Conservation (phyloP, 1,140 invertebrate genomes). For the Pentalonia nigronervosa region DNA sequence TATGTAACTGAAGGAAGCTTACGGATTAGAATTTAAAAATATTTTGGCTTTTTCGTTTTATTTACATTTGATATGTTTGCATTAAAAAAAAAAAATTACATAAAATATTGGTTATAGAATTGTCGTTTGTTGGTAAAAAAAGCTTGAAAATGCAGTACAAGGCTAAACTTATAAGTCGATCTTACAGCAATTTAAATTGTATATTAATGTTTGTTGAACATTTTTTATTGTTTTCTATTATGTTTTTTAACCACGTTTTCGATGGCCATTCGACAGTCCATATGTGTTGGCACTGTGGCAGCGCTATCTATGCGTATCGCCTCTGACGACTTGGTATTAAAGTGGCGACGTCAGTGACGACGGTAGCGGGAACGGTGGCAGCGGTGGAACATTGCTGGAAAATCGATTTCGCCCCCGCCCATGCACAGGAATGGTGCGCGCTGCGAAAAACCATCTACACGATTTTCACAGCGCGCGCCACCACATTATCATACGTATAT, state of each 20-base stretch:
- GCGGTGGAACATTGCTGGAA: neutral
- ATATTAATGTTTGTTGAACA: neutral
- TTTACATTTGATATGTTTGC: too few relatives aligned
- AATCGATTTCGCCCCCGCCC: slow-evolving; percentile 43
- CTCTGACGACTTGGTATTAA: neutral
- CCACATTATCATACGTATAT: slow-evolving; percentile 32
- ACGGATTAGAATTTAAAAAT: too few relatives aligned
- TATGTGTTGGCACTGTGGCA: neutral
- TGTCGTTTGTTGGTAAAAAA: neutral
- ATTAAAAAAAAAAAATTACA: too few relatives aligned
- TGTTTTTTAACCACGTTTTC: neutral
- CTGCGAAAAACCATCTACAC: slow-evolving; percentile 27
- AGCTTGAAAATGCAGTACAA: neutral
- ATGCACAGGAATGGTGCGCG: neutral
- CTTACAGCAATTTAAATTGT: too few relatives aligned
- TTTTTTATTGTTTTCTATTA: neutral
- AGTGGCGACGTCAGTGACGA: neutral
- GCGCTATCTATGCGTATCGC: slow-evolving; percentile 35
- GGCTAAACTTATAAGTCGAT: neutral
- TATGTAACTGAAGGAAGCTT: too few relatives aligned
- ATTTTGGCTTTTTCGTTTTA: too few relatives aligned
- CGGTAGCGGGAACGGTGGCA: neutral
- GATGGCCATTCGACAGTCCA: neutral
- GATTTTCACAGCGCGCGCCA: slow-evolving; percentile 32
- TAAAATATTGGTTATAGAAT: neutral